Evolutionary conservation across 2,797 vertebrate species (phyloP).

Genomic region (Acrocephalus scirpaceus): DNA sequence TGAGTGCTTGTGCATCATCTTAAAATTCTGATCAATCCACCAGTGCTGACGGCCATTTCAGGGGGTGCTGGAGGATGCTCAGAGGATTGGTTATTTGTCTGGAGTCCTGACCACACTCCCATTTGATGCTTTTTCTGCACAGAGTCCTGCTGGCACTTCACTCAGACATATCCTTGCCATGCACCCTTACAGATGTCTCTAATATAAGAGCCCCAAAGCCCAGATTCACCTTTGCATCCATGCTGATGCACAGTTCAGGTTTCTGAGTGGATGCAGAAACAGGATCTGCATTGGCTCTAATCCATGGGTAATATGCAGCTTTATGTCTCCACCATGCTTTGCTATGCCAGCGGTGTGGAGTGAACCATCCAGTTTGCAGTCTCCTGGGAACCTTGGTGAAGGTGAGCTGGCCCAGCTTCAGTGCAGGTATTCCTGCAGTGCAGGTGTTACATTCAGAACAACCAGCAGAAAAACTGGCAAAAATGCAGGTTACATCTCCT

Average conservation of each 20-base stretch:
- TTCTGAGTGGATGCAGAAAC: not conserved
- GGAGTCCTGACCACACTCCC: not conserved
- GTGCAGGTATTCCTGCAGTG: not conserved
- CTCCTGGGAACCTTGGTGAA: not conserved
- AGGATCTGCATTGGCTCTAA: not conserved
- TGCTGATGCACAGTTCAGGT: not conserved
- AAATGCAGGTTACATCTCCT: not conserved
- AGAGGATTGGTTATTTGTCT: not conserved
- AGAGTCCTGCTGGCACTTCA: not conserved
- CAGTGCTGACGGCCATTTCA: not conserved
- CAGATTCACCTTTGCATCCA: not conserved
- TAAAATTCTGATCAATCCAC: not conserved
- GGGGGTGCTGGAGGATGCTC: not conserved
- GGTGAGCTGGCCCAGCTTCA: not conserved
- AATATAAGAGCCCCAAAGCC: not conserved
- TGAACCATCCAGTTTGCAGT: not conserved
- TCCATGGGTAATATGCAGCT: not conserved
- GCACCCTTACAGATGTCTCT: rapidly evolving
- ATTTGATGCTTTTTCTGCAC: not conserved
- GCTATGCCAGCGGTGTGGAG: not conserved
- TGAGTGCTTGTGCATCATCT: not conserved
- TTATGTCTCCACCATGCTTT: not conserved
- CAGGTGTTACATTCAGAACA: not conserved
- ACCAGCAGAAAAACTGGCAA: not conserved
- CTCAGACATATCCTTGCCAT: not conserved